Conservation (phyloP, 1,140 invertebrate genomes). For the Mesaphorura yosii region DNA sequence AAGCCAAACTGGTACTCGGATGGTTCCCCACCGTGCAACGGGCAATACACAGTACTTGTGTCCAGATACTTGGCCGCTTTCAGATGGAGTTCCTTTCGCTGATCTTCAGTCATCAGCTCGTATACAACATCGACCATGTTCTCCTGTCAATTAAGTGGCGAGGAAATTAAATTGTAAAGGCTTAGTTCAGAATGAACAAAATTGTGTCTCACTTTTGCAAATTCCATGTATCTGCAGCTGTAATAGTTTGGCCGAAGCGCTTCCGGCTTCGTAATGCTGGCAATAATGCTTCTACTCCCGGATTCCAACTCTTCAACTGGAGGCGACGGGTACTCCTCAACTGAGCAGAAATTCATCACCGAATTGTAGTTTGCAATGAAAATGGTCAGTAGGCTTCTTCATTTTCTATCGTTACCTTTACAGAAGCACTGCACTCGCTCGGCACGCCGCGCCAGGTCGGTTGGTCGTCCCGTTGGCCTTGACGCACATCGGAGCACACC, state of each 20-base stretch:
- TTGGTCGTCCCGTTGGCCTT: neutral
- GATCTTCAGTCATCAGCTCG: slow-evolving; percentile 25
- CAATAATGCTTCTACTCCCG: too few species aligned
- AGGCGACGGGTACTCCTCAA: neutral
- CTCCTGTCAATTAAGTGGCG: slow-evolving; percentile 10
- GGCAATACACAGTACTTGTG: slow-evolving; percentile 11
- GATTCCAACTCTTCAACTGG: neutral
- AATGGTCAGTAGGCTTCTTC: too few species aligned
- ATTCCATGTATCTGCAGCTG: slow-evolving; percentile 27
- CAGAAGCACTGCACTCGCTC: slow-evolving; percentile 5
- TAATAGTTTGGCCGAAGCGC: too few species aligned
- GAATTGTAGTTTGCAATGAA: neutral
- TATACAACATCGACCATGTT: slow-evolving; percentile 25
- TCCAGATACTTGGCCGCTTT: slow-evolving; percentile 25
- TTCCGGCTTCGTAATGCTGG: too few species aligned
- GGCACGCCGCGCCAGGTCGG: too few species aligned
- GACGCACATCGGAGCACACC: slow-evolving; percentile 20
- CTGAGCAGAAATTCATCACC: neutral
- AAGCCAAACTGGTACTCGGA: slow-evolving; percentile 21
- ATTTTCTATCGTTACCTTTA: too few species aligned
- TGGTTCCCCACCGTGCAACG: slow-evolving; percentile 17
- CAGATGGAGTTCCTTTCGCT: slow-evolving; percentile 22
- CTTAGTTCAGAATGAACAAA: too few species aligned
- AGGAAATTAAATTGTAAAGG: neutral
- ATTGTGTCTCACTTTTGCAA: slow-evolving; percentile 7